Percentiles rank a stretch among this genome's conserved stretches.
Evolutionary conservation across 2,888 invertebrate species (phyloP).

Genomic region (Phytoseiulus persimilis): DNA sequence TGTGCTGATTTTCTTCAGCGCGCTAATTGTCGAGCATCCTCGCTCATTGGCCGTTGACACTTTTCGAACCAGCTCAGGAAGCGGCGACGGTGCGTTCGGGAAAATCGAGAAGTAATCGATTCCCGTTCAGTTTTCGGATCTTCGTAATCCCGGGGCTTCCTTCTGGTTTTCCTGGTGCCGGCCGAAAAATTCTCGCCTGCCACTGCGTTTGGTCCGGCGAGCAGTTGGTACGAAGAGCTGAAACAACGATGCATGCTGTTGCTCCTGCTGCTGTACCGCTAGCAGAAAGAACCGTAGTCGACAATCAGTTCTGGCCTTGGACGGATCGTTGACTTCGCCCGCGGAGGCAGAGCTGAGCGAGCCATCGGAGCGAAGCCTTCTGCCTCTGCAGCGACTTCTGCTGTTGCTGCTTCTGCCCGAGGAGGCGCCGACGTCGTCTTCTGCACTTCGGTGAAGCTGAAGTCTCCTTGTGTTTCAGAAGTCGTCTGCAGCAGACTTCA

Average conservation of each 20-base stretch:
- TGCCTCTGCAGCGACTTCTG: background rate
- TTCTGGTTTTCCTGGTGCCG: background rate
- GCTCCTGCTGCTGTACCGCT: constrained; percentile 25
- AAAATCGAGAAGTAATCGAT: background rate
- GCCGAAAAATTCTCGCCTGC: background rate
- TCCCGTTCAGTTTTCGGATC: background rate
- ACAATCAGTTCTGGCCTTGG: constrained; percentile 35
- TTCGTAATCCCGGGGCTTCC: background rate
- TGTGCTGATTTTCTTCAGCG: background rate
- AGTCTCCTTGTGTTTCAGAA: background rate
- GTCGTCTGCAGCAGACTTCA: background rate
- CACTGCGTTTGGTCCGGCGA: background rate
- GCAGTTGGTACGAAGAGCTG: background rate
- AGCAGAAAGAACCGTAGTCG: constrained; percentile 27
- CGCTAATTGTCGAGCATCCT: background rate
- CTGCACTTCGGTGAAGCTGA: background rate
- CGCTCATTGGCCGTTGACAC: background rate
- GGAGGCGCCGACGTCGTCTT: constrained; percentile 5
- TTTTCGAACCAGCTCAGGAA: no score
- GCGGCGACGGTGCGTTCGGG: background rate
- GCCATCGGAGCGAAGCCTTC: background rate
- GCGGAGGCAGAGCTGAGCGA: background rate
- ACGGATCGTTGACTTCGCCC: constrained; percentile 38
- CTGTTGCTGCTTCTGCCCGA: background rate
- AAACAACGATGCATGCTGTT: background rate